Base-by-base conservation (phyloP, 2,113 vertebrate genomes). In the Tragelaphus imberbis region DNA sequence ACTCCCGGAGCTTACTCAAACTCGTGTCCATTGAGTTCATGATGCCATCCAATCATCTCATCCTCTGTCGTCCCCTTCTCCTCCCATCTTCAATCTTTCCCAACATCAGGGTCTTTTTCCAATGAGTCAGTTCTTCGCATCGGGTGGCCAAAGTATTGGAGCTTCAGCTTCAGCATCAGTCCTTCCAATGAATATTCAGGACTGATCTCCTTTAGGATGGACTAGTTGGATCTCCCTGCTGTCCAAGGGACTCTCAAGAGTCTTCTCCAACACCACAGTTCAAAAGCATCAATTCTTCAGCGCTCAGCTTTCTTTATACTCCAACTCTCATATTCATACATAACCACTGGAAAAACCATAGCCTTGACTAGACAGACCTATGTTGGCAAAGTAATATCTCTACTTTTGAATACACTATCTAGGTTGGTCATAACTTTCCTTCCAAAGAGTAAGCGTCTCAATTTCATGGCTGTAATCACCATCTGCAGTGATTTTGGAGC, bases 61-160 rank as follows among this genome's bases (percentile, higher is more conserved):
- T 71, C 17, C 65, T 71, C 65, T 36, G 65, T 5, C 2, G 0
- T 21, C 65, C 65, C 17, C 65, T 71, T 71, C 65, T 68, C 65
- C 65, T 71, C 65, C 65, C 4, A 1, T n/a, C 33, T 21, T 71
- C n/a, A 11, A 11, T 71, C 17, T 71, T 71, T 71, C 17, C 65
- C 17, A 71, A n/a, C 65, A 21, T 71, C 9, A 36, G 65, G n/a
- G n/a, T 21, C 9, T 71, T 71, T 36, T 36, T 36, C 65, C 0
- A 71, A 0, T 21, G 65, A 71, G 65, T 36, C 65, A 71, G n/a
- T 71, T 71, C n/a, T 71, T 71, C 0, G 0, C 2, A 71, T 71
- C 17, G 36, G n/a, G 17, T 36, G 65, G 9, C 65, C 65, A 21
- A 68, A 71, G n/a, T 71, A 36, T 21, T 71, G n/a, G n/a, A 71